Conservation (phyloP, 2,797 vertebrate species). For the Sparus aurata region DNA sequence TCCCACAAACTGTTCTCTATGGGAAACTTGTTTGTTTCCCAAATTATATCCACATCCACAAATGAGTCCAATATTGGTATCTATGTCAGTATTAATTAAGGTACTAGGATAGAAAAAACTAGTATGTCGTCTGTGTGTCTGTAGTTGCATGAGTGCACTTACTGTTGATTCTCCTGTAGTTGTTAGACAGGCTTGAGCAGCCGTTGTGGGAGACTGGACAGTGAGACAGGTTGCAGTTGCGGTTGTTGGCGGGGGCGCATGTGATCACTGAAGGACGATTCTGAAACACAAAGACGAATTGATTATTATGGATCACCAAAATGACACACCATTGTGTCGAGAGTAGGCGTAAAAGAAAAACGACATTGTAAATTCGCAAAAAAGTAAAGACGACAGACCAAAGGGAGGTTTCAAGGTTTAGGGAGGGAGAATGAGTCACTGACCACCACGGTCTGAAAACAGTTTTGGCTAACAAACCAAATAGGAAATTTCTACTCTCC, state of each 20-base stretch:
- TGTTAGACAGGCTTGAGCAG: conserved; percentile 86
- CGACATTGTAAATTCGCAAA: neutral
- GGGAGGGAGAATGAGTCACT: conserved; percentile 23
- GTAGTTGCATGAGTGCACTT: conserved; percentile 75
- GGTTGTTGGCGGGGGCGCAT: conserved; percentile 94
- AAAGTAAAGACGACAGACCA: neutral
- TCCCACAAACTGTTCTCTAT: conserved; percentile 17
- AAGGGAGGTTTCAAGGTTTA: neutral
- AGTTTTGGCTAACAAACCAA: conserved; percentile 9
- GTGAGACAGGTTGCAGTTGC: conserved; percentile 97
- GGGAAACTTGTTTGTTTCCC: conserved; percentile 12
- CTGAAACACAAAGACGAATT: conserved; percentile 77
- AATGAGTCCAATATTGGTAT: neutral
- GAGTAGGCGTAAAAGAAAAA: neutral
- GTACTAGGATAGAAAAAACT: neutral
- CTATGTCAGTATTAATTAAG: neutral
- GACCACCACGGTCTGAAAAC: conserved; percentile 26
- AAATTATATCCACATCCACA: neutral
- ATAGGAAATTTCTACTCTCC: conserved; percentile 29
- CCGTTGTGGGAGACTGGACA: conserved; percentile 94
- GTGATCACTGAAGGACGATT: conserved; percentile 99
- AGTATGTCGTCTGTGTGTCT: neutral
- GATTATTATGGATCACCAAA: neutral
- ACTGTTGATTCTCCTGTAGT: conserved; percentile 93
- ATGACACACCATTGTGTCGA: neutral